phyloP scores from a whole-genome alignment of 2,797 vertebrate genomes.

The Sardinella longiceps region DNA sequence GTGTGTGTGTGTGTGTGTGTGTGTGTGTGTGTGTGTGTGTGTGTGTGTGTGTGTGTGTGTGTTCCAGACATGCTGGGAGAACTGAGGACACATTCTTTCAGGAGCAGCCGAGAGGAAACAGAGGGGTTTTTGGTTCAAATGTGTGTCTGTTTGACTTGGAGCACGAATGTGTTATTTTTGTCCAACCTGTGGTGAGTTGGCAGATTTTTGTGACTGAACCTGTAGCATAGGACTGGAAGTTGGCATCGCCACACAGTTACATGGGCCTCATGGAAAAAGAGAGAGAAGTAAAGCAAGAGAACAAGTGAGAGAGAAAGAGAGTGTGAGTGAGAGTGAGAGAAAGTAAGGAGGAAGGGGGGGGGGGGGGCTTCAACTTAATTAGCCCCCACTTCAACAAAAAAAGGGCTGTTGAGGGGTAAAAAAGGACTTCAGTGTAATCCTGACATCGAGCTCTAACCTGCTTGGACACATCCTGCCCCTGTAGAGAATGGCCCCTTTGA shows the following conservation, averaged over 20 bases:
- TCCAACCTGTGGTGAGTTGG: slow-evolving; percentile 43
- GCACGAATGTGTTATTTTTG: slow-evolving; percentile 42
- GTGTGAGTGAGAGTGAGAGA: not conserved
- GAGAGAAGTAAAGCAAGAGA: not conserved
- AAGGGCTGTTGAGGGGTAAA: slow-evolving; percentile 24
- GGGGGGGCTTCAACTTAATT: not conserved
- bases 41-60: slow-evolving; percentile 67
- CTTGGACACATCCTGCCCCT: slow-evolving; percentile 21
- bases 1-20: slow-evolving; percentile 34
- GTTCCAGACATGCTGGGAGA: slow-evolving; percentile 74
- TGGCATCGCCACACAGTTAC: slow-evolving; percentile 26
- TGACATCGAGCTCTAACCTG: slow-evolving; percentile 34
- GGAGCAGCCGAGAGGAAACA: slow-evolving; percentile 82
- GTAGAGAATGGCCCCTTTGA: slow-evolving; percentile 15
- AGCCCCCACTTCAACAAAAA: slow-evolving; percentile 19
- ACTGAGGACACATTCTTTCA: slow-evolving; percentile 82
- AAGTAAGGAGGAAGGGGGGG: not conserved
- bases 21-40: slow-evolving; percentile 56
- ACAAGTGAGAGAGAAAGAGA: not conserved
- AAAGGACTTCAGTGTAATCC: slow-evolving; percentile 21
- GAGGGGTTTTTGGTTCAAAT: slow-evolving; percentile 74
- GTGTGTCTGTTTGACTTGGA: slow-evolving; percentile 77
- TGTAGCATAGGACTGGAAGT: slow-evolving; percentile 31
- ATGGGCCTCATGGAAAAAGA: slow-evolving; percentile 29
- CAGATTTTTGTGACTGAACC: slow-evolving; percentile 38